phyloP scores from a whole-genome alignment of 2,797 vertebrate species.

The Epinephelus coioides region DNA sequence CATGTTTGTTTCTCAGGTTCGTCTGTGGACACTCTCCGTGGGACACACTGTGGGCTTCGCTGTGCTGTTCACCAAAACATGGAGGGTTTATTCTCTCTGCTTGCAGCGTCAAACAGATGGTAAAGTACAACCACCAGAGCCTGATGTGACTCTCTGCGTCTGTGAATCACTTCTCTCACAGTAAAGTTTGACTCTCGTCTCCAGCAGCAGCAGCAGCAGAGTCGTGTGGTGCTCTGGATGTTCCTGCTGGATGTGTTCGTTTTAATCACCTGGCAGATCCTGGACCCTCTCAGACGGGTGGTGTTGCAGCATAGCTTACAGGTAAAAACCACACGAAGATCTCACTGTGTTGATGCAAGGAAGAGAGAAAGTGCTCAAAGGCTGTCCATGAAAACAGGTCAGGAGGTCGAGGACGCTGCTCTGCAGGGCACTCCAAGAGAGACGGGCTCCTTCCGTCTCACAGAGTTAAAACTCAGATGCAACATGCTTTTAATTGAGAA shows the following conservation, averaged over 20 bases:
- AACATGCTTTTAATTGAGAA: too few relatives aligned
- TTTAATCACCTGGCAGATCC: constrained; percentile 92
- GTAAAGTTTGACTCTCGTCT: not conserved
- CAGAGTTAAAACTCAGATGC: too few relatives aligned
- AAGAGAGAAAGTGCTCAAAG: too few relatives aligned
- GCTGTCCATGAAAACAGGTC: too few relatives aligned
- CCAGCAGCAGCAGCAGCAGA: constrained; percentile 68
- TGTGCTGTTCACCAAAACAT: constrained; percentile 90
- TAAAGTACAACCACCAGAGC: constrained; percentile 46
- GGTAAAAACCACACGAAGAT: constrained; percentile 75
- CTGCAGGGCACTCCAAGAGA: too few relatives aligned
- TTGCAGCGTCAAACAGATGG: constrained; percentile 87
- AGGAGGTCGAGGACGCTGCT: too few relatives aligned
- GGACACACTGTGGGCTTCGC: constrained; percentile 91
- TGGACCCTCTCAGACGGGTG: constrained; percentile 91
- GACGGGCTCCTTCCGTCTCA: too few relatives aligned
- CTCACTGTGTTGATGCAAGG: too few relatives aligned
- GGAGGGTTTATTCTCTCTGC: constrained; percentile 89
- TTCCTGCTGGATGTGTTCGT: constrained; percentile 91
- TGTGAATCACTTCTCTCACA: not conserved
- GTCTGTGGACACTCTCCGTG: constrained; percentile 91
- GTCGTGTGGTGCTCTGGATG: constrained; percentile 83
- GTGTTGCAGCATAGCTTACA: constrained; percentile 88
- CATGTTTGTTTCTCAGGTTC: constrained; percentile 81
- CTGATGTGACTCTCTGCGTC: not conserved